Conservation (phyloP, 2,113 vertebrate species). For the Sterna hirundo region DNA sequence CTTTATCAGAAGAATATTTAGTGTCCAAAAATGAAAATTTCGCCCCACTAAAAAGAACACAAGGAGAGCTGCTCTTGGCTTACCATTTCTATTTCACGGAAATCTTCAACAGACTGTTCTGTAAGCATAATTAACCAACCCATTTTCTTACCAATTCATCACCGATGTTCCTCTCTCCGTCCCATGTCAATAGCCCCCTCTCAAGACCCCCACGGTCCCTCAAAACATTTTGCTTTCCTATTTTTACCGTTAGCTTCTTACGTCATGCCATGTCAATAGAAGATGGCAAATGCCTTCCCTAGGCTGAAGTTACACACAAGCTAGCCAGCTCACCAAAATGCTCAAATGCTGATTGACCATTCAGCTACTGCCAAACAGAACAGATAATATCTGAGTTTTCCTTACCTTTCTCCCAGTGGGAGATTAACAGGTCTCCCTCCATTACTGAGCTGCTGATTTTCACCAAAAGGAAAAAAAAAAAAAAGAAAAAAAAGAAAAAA, state of each 20-base stretch:
- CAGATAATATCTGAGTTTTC: background rate
- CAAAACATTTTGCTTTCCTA: background rate
- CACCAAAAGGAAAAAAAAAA: background rate
- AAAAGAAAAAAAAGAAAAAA: no score
- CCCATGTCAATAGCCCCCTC: background rate
- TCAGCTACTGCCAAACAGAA: background rate
- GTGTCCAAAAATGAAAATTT: background rate
- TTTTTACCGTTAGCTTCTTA: background rate
- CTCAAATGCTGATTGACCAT: background rate
- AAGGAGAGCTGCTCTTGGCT: background rate
- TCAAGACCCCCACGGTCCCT: background rate
- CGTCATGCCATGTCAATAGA: background rate
- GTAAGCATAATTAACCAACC: background rate
- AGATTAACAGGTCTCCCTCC: background rate
- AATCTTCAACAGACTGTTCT: background rate
- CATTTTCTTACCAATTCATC: background rate
- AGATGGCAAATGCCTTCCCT: background rate
- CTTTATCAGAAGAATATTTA: background rate
- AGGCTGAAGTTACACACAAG: background rate
- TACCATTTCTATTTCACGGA: background rate
- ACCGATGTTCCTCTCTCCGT: background rate
- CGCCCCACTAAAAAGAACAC: background rate
- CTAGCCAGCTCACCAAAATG: background rate
- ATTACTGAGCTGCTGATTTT: background rate
- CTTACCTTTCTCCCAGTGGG: background rate